Base-by-base conservation (phyloP, 2,113 vertebrate species). In the Callocephalon fimbriatum region DNA sequence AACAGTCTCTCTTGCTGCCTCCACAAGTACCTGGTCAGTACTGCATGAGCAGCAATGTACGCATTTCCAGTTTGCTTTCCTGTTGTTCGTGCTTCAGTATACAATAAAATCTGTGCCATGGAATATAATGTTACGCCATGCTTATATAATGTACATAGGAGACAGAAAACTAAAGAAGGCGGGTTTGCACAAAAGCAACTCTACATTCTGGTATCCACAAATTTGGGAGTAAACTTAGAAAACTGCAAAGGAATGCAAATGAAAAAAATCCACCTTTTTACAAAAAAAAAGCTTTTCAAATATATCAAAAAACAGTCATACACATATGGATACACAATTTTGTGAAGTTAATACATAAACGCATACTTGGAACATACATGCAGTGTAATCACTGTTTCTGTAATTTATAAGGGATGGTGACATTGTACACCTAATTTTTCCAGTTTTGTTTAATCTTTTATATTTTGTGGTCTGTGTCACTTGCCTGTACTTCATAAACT, bases 101-200 rank as follows among this genome's bases (percentile, higher is more conserved):
- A 54, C 63, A 62, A 10, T 2, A 7, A 59, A 62, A 58, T 3
- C 23, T 25, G 76, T 31, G 93, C 58, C 48, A 19, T 61, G 37
- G 56, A 26, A 53, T 29, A 15, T 0, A 12, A 3, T 0, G 14
- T 3, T 18, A 12, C 75, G 23, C 38, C 35, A 7, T 3, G n/a
- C n/a, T n/a, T 31, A 31, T 0, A 11, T 2, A n/a, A 31, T 0
- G 32, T 15, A 66, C 50, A 12, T 0, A 22, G 40, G 25, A 23
- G 76, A 68, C 62, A 35, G 4, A 42, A 31, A 7, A 32, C 4
- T 0, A 22, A 62, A 78, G 78, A 5, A 13, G 22, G 47, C 0
- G 3, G 12, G 0, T 44, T 15, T 70, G 82, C 79, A 72, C 66
- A 67, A 31, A 15, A 35, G 32, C 50, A 65, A 7, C 32, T 22